phyloP scores from a whole-genome alignment of 2,888 invertebrate species.

The Machimus rusticus region DNA sequence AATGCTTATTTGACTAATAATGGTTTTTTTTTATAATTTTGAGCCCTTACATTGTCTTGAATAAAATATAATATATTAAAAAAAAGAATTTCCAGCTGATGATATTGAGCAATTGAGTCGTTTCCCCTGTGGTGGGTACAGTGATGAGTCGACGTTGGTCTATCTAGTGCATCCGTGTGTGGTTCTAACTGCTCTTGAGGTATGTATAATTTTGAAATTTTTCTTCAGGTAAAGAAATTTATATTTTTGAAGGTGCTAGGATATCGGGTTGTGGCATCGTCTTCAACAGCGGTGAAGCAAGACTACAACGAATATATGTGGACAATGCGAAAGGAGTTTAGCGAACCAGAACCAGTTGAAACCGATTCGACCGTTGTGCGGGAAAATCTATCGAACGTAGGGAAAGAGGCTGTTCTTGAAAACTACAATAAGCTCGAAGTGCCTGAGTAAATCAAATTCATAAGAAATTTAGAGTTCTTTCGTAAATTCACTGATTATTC shows the following conservation, averaged over 20 bases:
- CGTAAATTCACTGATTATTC: not conserved
- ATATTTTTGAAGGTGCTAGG: conserved; percentile 72
- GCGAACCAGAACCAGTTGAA: conserved; percentile 75
- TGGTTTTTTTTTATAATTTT: not conserved
- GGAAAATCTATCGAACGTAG: conserved; percentile 70
- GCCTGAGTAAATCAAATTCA: conserved; percentile 56
- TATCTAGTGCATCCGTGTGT: conserved; percentile 89
- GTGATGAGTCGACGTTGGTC: conserved; percentile 85
- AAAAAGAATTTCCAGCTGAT: conserved; percentile 65
- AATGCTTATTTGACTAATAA: conserved; percentile 5
- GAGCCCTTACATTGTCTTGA: not conserved
- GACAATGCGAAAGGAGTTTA: conserved; percentile 91
- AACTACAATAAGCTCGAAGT: conserved; percentile 62
- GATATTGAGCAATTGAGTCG: conserved; percentile 84
- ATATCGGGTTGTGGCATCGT: conserved; percentile 87
- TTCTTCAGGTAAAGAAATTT: not conserved
- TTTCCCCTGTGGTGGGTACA: conserved; percentile 84
- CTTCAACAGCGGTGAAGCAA: conserved; percentile 84
- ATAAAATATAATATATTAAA: not conserved
- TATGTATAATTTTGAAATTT: conserved; percentile 53
- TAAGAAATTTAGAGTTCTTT: not conserved
- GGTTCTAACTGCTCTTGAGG: conserved; percentile 84
- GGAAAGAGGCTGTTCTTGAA: conserved; percentile 65
- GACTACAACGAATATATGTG: conserved; percentile 92
- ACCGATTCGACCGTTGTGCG: conserved; percentile 66